A percentile compares a stretch with the other conserved stretches of the same genome.
Evolutionary conservation across 2,113 vertebrate genomes (phyloP).

Genomic region (Callaeas wilsoni): DNA sequence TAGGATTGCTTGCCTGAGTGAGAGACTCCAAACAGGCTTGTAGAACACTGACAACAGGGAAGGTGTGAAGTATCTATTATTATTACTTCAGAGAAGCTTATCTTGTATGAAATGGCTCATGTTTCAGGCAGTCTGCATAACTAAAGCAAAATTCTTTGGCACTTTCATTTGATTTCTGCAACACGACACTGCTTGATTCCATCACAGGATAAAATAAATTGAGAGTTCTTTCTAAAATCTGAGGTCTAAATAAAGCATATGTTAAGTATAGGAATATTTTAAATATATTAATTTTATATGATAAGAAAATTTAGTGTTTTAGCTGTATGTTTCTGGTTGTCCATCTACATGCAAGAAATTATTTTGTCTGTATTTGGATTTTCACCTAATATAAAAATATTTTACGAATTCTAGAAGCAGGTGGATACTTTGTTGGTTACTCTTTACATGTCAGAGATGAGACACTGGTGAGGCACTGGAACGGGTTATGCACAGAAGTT

Average conservation of each 20-base stretch:
- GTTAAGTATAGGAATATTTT: neutral
- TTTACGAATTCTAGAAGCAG: neutral
- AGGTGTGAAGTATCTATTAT: neutral
- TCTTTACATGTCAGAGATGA: neutral
- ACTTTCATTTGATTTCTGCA: neutral
- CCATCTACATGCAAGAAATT: neutral
- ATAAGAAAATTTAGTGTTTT: neutral
- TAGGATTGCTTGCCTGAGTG: neutral
- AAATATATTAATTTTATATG: neutral
- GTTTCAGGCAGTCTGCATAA: neutral
- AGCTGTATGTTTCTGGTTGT: neutral
- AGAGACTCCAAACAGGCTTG: neutral
- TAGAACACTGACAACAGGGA: neutral
- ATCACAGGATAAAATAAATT: neutral
- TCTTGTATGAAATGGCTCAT: neutral
- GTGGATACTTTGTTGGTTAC: neutral
- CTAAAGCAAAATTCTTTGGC: neutral
- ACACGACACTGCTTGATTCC: neutral
- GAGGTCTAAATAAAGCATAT: neutral
- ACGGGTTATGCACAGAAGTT: neutral
- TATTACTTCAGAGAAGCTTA: neutral
- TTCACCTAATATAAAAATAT: neutral
- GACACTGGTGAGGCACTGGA: neutral
- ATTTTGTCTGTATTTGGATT: neutral
- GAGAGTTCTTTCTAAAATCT: neutral